Conservation (phyloP, 2,888 invertebrate species). For the Alloscopus bannaensis region DNA sequence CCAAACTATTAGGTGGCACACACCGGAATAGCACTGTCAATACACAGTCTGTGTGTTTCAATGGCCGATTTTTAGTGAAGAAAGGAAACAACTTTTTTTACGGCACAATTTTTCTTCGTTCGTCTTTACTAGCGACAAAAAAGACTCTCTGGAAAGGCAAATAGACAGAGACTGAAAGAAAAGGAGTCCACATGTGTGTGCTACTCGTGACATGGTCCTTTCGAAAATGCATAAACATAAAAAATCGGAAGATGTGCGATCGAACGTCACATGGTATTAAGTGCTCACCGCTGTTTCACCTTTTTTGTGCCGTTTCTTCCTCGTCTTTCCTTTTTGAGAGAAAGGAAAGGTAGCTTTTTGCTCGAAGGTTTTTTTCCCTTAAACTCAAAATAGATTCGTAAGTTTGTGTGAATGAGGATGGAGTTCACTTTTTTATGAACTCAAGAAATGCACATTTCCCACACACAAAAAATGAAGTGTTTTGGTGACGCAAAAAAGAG, state of each 20-base stretch:
- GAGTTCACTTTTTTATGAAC: conserved; percentile 16
- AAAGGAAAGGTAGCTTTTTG: background rate
- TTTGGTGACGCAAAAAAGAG: too few relatives aligned
- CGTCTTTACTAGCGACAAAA: background rate
- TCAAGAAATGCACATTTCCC: conserved; percentile 12
- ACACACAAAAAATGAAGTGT: conserved; percentile 3
- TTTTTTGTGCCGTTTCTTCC: conserved; percentile 5
- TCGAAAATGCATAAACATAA: conserved; percentile 10
- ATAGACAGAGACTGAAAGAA: too few relatives aligned
- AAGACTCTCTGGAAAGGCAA: background rate
- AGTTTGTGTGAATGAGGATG: background rate
- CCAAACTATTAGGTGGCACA: background rate
- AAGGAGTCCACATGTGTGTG: background rate
- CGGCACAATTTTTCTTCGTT: background rate
- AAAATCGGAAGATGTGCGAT: conserved; percentile 8
- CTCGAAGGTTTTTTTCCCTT: background rate
- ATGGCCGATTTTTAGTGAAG: background rate
- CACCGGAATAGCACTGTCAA: background rate
- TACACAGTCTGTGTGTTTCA: background rate
- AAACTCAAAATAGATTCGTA: background rate
- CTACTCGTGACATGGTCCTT: background rate
- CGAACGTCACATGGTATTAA: conserved; percentile 19
- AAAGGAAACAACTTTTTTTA: background rate
- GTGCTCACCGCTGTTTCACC: conserved; percentile 29
- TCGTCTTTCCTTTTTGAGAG: background rate